phyloP scores from a whole-genome alignment of 2,888 invertebrate species.

The Spialia ferax region DNA sequence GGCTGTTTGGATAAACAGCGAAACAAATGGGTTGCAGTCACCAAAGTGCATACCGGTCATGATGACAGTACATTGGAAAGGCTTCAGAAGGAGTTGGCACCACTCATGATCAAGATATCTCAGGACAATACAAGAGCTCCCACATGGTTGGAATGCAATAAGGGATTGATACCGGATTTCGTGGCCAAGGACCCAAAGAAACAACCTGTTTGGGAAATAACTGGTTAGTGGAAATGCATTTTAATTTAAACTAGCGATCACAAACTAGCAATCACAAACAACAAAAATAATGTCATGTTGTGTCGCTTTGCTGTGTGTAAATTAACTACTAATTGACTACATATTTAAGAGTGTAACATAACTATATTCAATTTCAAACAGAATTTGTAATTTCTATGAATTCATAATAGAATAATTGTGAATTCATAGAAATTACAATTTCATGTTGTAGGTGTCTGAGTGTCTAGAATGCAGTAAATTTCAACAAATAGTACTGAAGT shows the following conservation, averaged over 20 bases:
- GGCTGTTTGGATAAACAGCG: conserved; percentile 92
- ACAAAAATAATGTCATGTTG: no score
- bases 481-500: no score
- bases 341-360: no score
- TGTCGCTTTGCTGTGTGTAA: no score
- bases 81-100: conserved; percentile 88
- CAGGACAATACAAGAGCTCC: conserved; percentile 91
- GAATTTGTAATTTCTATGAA: no score
- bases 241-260: no score
- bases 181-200: conserved; percentile 93
- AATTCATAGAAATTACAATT: no score
- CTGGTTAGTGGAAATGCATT: conserved; percentile 89
- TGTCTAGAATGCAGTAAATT: neutral
- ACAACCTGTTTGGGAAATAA: conserved; percentile 98
- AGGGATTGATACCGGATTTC: conserved; percentile 95
- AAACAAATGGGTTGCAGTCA: conserved; percentile 94
- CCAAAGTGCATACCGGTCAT: conserved; percentile 96
- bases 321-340: no score
- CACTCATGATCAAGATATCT: conserved; percentile 93
- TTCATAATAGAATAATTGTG: no score
- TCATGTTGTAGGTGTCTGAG: no score
- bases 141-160: conserved; percentile 93
- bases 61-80: conserved; percentile 94
- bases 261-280: no score
- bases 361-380: no score